Evolutionary conservation across 2,113 vertebrate species (phyloP), one percentile per base, ranked within the genome.

Genomic region (Aphelocoma coerulescens): DNA sequence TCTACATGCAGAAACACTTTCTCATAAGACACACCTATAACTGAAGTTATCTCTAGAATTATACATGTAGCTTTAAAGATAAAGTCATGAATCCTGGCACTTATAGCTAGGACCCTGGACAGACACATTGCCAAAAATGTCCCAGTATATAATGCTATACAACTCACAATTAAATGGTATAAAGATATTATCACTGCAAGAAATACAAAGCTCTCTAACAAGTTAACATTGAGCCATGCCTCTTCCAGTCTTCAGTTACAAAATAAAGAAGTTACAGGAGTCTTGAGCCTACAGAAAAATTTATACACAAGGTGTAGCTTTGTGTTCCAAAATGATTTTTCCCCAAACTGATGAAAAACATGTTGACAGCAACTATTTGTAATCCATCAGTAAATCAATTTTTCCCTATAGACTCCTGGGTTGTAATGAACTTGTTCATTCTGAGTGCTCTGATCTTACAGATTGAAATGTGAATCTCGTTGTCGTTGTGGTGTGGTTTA

Each of bases 91-190:
- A 63, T 71, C 14, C 54, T 71, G 63, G 26, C 68, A 30, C 24
- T 44, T n/a, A 4, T 0, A 33, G 26, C 13, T 24, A 46, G n/a
- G 44, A 27, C 15, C 26, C 1, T 10, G 59, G 46, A 62, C 11
- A 49, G 74, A 71, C 23, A 66, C 4, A 4, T 10, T n/a, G 30
- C 20, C 48, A 93, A 65, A 88, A 91, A 66, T 11, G 4, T 20
- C 41, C 43, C 0, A 0, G 39, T 4, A 8, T 22, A 12, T n/a
- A 28, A 75, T 51, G 35, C 27, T 30, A 4, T 2, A 11, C 7
- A 59, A 28, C 17, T 69, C 22, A 1, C 16, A 63, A 58, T 77
- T 54, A 83, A 84, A 48, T 33, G 26, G 1, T 14, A 49, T 48
- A 32, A 58, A 91, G 39, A n/a, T 19, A 77, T 2, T 0, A 7